Percentiles rank a stretch among this genome's conserved stretches.
These are phyloP conservation scores for Plecturocebus donacophilus DNA, from an alignment of 2,113 vertebrate species.

Conservation along the genomic window DNA sequence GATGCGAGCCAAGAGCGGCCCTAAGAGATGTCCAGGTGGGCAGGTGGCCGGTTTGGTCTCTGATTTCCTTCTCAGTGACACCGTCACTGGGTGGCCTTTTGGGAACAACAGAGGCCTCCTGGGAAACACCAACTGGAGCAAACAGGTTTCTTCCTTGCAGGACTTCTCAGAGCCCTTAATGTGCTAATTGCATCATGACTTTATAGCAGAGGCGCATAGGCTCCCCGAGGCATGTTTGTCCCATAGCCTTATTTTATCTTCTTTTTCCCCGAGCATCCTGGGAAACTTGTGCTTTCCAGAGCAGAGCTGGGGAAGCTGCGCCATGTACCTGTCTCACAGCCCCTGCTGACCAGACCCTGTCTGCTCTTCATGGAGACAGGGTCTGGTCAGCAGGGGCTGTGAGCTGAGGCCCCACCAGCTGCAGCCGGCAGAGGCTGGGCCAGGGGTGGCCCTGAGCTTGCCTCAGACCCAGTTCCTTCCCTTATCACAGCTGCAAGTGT, in stretches of 20 bases:
- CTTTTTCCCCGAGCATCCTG: background rate
- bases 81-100: background rate
- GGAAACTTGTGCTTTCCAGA: background rate
- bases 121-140: background rate
- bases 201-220: background rate
- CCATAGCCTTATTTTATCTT: accelerated
- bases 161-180: background rate
- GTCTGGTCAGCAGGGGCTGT: accelerated
- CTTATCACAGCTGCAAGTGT: constrained; percentile 89
- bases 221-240: background rate
- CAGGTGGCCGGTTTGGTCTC: background rate
- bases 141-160: background rate
- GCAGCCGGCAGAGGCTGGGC: accelerated
- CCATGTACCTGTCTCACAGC: too few relatives aligned
- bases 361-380: background rate
- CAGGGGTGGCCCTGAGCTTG: background rate
- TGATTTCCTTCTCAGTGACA: background rate
- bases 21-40: background rate
- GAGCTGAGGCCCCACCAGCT: background rate
- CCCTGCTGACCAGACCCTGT: too few relatives aligned
- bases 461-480: background rate
- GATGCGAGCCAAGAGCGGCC: background rate
- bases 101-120: background rate
- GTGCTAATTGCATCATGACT: background rate
- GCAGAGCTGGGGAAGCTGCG: background rate